These are phyloP conservation scores for Gymnoscelis rufifasciata DNA, from an alignment of 2,888 invertebrate genomes.

Conservation along the genomic window DNA sequence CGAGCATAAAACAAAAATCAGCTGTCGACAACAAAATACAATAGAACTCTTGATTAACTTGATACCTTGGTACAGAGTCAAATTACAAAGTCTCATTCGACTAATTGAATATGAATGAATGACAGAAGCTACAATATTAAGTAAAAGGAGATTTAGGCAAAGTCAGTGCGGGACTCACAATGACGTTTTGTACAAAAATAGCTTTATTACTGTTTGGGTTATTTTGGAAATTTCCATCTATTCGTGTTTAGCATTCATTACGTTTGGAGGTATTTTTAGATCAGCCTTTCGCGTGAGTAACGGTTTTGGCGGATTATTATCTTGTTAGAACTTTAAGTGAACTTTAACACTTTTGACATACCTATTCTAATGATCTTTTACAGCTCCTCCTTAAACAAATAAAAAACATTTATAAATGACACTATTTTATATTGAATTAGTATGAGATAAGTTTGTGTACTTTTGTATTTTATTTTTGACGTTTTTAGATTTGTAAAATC, in stretches of 20 bases:
- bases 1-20: conserved; percentile 5
- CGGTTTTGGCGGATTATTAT: conserved; percentile 6
- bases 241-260: conserved; percentile 28
- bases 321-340: no score
- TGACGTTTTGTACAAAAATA: conserved; percentile 14
- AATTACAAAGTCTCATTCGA: conserved; percentile 5
- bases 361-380: no score
- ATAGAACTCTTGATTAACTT: background rate
- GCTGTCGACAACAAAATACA: background rate
- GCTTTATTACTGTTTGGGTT: conserved; percentile 24
- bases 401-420: no score
- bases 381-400: no score
- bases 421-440: no score
- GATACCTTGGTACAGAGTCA: conserved; percentile 1
- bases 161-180: background rate
- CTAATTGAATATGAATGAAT: conserved; percentile 10
- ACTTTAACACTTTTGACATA: no score
- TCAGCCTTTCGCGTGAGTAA: conserved; percentile 15
- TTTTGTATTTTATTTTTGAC: no score
- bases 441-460: no score
- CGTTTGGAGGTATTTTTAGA: conserved; percentile 24
- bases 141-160: background rate
- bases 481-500: no score
- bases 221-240: conserved; percentile 17
- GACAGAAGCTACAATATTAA: background rate